Evolutionary conservation across 1,140 invertebrate species (phyloP).

Genomic region (Cryptotermes secundus): DNA sequence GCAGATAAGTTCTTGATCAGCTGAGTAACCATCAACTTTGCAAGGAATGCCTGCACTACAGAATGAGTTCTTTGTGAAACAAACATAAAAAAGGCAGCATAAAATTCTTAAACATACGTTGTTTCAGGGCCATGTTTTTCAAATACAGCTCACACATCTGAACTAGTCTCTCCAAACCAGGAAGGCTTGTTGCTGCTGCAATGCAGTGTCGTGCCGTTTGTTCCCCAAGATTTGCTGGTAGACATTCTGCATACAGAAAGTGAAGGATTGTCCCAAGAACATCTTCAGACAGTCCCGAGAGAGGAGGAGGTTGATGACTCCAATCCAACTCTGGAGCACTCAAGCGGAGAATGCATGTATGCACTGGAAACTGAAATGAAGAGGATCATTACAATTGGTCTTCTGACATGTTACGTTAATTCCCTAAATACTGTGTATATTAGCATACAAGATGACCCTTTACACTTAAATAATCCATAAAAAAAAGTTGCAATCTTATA

Average conservation of each 20-base stretch:
- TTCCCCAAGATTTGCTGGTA: slow-evolving; percentile 57
- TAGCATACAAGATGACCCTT: no score
- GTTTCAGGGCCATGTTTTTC: slow-evolving; percentile 60
- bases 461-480: no score
- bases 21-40: no score
- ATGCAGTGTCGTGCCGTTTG: slow-evolving; percentile 57
- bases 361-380: slow-evolving; percentile 58
- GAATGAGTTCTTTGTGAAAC: no score
- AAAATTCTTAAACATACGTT: slow-evolving; percentile 54
- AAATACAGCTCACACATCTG: slow-evolving; percentile 60
- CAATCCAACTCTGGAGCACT: slow-evolving; percentile 57
- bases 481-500: no score
- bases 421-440: no score
- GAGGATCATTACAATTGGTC: neutral
- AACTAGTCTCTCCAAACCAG: slow-evolving; percentile 55
- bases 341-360: slow-evolving; percentile 58
- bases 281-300: slow-evolving; percentile 56
- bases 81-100: neutral
- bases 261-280: slow-evolving; percentile 59
- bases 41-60: no score
- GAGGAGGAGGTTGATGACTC: slow-evolving; percentile 49
- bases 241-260: slow-evolving; percentile 64
- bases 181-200: slow-evolving; percentile 50
- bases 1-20: no score
- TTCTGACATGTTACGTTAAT: neutral